Evolutionary conservation across 2,888 invertebrate genomes (phyloP), one percentile per base, ranked within the genome.

Genomic region (Nomada goodeniana): DNA sequence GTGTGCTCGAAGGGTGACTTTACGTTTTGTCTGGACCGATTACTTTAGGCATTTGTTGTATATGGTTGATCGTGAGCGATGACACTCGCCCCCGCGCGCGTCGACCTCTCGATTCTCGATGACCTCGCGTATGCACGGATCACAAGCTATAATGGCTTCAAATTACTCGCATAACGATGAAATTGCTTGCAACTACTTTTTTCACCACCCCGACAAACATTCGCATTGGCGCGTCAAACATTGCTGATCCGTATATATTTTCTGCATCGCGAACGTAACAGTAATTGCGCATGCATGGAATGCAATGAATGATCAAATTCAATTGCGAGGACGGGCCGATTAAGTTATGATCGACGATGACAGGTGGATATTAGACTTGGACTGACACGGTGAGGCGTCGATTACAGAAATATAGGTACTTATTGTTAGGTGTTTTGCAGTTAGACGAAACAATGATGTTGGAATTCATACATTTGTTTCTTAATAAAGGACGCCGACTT

Each of bases 1-100:
- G 92, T 76, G 87, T 70, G 89, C 82, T 89, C 86, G 83, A 90
- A 92, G 92, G 92, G 91, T 92, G 91, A 91, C 90, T 90, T 89
- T 82, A 86, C 88, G 84, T 89, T 91, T 91, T 86, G 88, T 83
- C 82, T 82, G 84, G 86, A 86, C 87, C 86, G 86, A 89, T 90
- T 89, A 85, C 88, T 87, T 80, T 76, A 50, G 70, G 70, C 88
- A 80, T 86, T 82, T 72, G 76, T 80, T 64, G 70, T 50, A 53
- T 70, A 60, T 57, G 74, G 55, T 47, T 42, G 71, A 80, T 64
- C 60, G 68, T 47, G 29, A 52, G 57, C 87, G 52, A 81, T 75
- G n/a, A 69, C 60, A 79, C 23, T 71, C 87, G 85, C 86, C 76
- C 84, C 73, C 78, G 81, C 81, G 53, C 55, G 88, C 85, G 86